phyloP scores from a whole-genome alignment of 35 echinoderm and acorn worm genomes.

The Chiridota heheva region DNA sequence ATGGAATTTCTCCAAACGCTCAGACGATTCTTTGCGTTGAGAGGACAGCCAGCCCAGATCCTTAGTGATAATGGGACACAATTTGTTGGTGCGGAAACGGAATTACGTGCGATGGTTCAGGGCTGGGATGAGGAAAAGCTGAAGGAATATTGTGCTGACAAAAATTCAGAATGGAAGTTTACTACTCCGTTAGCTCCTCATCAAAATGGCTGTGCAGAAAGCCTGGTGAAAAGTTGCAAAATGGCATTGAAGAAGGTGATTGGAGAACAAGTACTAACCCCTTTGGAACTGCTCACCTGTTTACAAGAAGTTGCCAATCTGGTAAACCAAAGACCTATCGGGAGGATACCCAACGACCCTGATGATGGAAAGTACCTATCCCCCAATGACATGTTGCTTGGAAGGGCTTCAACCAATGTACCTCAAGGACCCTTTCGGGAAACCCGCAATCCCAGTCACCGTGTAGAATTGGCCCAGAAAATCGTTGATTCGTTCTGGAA shows the following conservation, averaged over 20 bases:
- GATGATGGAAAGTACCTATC: slow-evolving; percentile 49
- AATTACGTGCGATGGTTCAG: slow-evolving; percentile 46
- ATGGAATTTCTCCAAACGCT: slow-evolving; percentile 69
- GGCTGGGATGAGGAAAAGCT: slow-evolving; percentile 47
- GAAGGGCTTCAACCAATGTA: slow-evolving; percentile 20
- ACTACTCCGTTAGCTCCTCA: slow-evolving; percentile 37
- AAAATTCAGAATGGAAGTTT: slow-evolving; percentile 39
- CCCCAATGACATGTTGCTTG: slow-evolving; percentile 55
- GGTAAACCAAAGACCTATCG: slow-evolving; percentile 48
- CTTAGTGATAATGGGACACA: slow-evolving; percentile 63
- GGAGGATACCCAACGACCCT: slow-evolving; percentile 47
- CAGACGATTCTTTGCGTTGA: slow-evolving; percentile 41
- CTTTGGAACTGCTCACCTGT: slow-evolving; percentile 46
- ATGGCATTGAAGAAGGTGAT: slow-evolving; percentile 42
- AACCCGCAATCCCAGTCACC: slow-evolving; percentile 37
- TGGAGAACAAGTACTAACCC: slow-evolving; percentile 37
- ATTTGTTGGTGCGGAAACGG: slow-evolving; percentile 61
- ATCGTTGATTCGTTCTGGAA: slow-evolving; percentile 70
- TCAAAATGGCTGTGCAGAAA: slow-evolving; percentile 67
- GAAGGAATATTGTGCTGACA: slow-evolving; percentile 49
- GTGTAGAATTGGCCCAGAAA: slow-evolving; percentile 62
- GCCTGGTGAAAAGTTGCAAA: slow-evolving; percentile 63
- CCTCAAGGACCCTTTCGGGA: slow-evolving; percentile 58
- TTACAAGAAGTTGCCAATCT: slow-evolving; percentile 52
- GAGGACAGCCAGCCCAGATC: slow-evolving; percentile 37